These are phyloP conservation scores for Phortica magna DNA, from an alignment of 2,888 invertebrate species.

Conservation along the genomic window DNA sequence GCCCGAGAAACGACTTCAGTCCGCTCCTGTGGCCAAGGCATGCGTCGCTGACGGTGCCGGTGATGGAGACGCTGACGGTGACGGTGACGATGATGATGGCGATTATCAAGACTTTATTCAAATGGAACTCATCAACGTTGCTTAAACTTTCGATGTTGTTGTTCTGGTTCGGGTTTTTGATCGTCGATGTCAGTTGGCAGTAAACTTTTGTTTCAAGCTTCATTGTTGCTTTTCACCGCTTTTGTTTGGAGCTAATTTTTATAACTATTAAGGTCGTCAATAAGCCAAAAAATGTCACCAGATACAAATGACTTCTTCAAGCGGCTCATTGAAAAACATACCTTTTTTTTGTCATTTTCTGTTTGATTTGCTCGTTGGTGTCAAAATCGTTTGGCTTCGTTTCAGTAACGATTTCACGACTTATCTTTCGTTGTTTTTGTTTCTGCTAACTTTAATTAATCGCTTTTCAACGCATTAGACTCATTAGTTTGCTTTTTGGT, in stretches of 20 bases:
- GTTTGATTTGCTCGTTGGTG: conserved; percentile 49
- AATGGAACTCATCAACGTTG: conserved; percentile 72
- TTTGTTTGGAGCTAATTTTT: conserved; percentile 53
- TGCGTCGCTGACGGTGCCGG: conserved; percentile 34
- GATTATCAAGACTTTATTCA: conserved; percentile 71
- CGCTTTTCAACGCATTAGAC: conserved; percentile 66
- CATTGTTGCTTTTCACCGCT: conserved; percentile 33
- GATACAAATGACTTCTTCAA: neutral
- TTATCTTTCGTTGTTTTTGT: conserved; percentile 33
- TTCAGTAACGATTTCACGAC: conserved; percentile 39
- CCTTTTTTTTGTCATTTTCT: neutral
- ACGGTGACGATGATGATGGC: conserved; percentile 28
- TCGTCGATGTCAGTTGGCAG: conserved; percentile 48
- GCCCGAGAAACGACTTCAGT: too few species aligned
- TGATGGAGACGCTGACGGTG: neutral
- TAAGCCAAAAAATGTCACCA: neutral
- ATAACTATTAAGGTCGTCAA: conserved; percentile 68
- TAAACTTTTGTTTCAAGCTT: conserved; percentile 43
- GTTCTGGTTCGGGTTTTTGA: conserved; percentile 26
- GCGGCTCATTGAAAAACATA: neutral
- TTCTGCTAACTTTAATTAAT: conserved; percentile 63
- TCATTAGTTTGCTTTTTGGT: conserved; percentile 69
- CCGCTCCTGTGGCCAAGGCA: conserved; percentile 4
- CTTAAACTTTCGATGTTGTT: conserved; percentile 39
- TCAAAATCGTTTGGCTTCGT: conserved; percentile 29